Conservation (phyloP, 2,888 invertebrate species). For the Tiphia femorata region DNA sequence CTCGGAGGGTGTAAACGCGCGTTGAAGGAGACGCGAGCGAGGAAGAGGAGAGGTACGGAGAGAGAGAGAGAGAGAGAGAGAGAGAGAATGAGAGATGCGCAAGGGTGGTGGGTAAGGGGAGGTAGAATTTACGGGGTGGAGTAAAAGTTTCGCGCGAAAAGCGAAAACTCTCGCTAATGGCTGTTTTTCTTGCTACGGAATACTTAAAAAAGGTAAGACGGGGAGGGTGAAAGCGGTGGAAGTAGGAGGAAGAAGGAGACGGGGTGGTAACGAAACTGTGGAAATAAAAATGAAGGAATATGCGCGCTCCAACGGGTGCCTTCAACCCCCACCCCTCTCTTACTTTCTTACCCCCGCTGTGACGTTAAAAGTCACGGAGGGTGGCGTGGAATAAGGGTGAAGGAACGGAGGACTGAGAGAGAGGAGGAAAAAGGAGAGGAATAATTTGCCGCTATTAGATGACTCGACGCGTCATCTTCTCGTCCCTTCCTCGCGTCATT, state of each 20-base stretch:
- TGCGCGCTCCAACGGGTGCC: too few relatives aligned
- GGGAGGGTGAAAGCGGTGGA: slow-evolving; percentile 15
- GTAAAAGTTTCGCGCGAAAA: slow-evolving; percentile 68
- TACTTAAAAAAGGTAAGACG: slow-evolving; percentile 59
- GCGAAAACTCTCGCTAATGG: slow-evolving; percentile 69
- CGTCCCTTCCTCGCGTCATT: slow-evolving; percentile 4
- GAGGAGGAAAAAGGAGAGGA: slow-evolving; percentile 35
- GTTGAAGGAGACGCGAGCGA: too few relatives aligned
- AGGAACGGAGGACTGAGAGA: background rate
- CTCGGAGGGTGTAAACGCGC: too few relatives aligned
- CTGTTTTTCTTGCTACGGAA: slow-evolving; percentile 68
- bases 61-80: slow-evolving; percentile 10
- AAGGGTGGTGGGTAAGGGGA: slow-evolving; percentile 37
- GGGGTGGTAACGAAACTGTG: slow-evolving; percentile 36
- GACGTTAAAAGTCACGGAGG: too few relatives aligned
- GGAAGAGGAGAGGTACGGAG: too few relatives aligned
- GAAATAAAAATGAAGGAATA: too few relatives aligned
- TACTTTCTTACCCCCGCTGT: too few relatives aligned
- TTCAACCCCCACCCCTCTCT: too few relatives aligned
- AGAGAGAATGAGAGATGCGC: too few relatives aligned
- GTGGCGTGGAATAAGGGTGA: too few relatives aligned
- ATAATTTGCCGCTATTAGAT: slow-evolving; percentile 65
- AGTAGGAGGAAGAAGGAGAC: slow-evolving; percentile 11
- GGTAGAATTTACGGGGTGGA: slow-evolving; percentile 48
- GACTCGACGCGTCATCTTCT: slow-evolving; percentile 25